Conservation (phyloP, 2,888 invertebrate genomes). For the Poecilus cupreus region DNA sequence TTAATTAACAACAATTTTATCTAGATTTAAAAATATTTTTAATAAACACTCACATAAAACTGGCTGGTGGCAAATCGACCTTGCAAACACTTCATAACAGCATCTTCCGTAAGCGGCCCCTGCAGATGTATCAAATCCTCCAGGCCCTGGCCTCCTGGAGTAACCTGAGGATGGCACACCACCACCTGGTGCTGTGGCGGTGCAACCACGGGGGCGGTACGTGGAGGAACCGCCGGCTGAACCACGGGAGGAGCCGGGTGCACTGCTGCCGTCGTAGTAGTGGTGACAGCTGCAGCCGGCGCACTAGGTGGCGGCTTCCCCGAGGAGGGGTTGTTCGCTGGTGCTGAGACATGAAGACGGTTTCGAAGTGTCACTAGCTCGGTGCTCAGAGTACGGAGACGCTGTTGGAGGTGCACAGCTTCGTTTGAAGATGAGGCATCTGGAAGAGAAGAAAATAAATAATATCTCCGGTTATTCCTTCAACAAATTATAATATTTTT, state of each 20-base stretch:
- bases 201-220: slow-evolving; percentile 62
- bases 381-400: slow-evolving; percentile 91
- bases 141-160: slow-evolving; percentile 73
- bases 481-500: no score
- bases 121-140: slow-evolving; percentile 94
- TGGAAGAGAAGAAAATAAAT: slow-evolving; percentile 74
- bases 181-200: neutral
- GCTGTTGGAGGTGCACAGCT: slow-evolving; percentile 94
- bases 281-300: slow-evolving; percentile 60
- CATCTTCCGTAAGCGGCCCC: slow-evolving; percentile 95
- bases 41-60: slow-evolving; percentile 94
- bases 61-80: slow-evolving; percentile 90
- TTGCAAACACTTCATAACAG: slow-evolving; percentile 92
- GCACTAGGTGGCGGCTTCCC: slow-evolving; percentile 65
- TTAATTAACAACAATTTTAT: no score
- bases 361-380: slow-evolving; percentile 94
- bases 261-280: slow-evolving; percentile 60
- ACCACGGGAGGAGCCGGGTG: slow-evolving; percentile 68
- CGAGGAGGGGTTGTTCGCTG: slow-evolving; percentile 68
- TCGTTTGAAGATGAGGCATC: slow-evolving; percentile 97
- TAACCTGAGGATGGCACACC: slow-evolving; percentile 57
- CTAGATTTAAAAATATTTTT: no score
- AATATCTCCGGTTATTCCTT: no score
- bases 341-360: slow-evolving; percentile 84
- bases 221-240: slow-evolving; percentile 71